Conservation (phyloP, 1,140 invertebrate genomes). For the Subanguina moxae region DNA sequence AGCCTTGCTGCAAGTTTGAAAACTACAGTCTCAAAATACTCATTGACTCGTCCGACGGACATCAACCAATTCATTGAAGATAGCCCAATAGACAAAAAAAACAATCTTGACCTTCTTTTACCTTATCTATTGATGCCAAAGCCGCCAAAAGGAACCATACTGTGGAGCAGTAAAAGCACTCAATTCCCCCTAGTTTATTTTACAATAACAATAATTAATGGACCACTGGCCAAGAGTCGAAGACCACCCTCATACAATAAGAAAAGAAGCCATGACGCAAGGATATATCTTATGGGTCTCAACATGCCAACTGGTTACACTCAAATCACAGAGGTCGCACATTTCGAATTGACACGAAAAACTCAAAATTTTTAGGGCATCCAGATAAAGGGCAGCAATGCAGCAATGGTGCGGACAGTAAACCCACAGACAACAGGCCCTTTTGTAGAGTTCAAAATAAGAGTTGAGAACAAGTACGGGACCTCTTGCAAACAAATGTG, state of each 20-base stretch:
- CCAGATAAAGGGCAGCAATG: not conserved
- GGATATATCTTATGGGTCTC: slow-evolving; percentile 32
- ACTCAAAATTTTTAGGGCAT: not conserved
- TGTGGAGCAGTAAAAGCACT: slow-evolving; percentile 24
- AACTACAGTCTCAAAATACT: too few relatives aligned
- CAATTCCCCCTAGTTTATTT: slow-evolving; percentile 36
- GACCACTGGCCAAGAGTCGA: slow-evolving; percentile 20
- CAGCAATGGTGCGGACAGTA: slow-evolving; percentile 18
- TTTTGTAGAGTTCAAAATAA: slow-evolving; percentile 38
- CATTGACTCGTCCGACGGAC: too few relatives aligned
- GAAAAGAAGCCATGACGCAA: slow-evolving; percentile 18
- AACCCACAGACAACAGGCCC: slow-evolving; percentile 28
- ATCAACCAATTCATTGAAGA: too few relatives aligned
- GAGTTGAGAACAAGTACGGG: slow-evolving; percentile 35
- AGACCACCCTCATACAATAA: slow-evolving; percentile 6
- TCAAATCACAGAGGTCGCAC: slow-evolving; percentile 35
- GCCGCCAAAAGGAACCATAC: slow-evolving; percentile 25
- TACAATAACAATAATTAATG: slow-evolving; percentile 32
- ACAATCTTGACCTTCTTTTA: slow-evolving; percentile 27
- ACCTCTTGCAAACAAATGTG: slow-evolving; percentile 39
- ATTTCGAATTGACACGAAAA: not conserved
- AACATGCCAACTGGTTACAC: slow-evolving; percentile 36
- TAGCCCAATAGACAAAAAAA: not conserved
- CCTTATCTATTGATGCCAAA: slow-evolving; percentile 30
- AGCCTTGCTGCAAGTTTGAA: too few relatives aligned